These are phyloP conservation scores for Polypedilum pembai DNA, from an alignment of 1,140 invertebrate species.

Conservation along the genomic window DNA sequence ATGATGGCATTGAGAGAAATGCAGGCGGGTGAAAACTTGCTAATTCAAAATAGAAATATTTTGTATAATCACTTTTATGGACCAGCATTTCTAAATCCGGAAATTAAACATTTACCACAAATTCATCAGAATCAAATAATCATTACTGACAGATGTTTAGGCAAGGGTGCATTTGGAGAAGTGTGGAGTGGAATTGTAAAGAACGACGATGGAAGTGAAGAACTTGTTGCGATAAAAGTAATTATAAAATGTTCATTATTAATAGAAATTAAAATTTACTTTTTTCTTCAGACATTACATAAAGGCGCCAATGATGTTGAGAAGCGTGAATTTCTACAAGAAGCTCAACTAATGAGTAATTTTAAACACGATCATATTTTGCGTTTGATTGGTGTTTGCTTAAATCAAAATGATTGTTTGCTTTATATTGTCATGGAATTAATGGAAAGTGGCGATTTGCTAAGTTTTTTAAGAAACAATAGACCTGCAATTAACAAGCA, in stretches of 20 bases:
- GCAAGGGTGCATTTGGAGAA: slow-evolving; percentile 94
- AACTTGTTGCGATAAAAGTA: slow-evolving; percentile 80
- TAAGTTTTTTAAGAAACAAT: slow-evolving; percentile 77
- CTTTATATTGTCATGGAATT: slow-evolving; percentile 92
- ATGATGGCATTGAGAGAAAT: slow-evolving; percentile 80
- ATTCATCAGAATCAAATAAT: slow-evolving; percentile 44
- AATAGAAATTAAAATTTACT: neutral
- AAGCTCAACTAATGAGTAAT: slow-evolving; percentile 93
- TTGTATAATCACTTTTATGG: slow-evolving; percentile 27
- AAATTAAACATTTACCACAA: slow-evolving; percentile 27
- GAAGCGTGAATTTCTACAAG: slow-evolving; percentile 91
- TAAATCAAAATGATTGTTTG: slow-evolving; percentile 71
- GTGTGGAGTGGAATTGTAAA: slow-evolving; percentile 84
- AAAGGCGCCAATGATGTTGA: slow-evolving; percentile 88
- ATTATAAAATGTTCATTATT: slow-evolving; percentile 30
- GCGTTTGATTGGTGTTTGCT: slow-evolving; percentile 83
- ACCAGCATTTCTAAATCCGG: neutral
- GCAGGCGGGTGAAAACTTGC: slow-evolving; percentile 36
- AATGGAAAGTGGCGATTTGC: slow-evolving; percentile 92
- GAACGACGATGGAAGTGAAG: slow-evolving; percentile 51
- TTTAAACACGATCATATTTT: slow-evolving; percentile 96
- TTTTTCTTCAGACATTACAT: slow-evolving; percentile 61
- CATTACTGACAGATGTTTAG: slow-evolving; percentile 77
- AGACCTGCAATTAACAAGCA: slow-evolving; percentile 50
- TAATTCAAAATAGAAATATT: slow-evolving; percentile 17